Base-by-base conservation (phyloP, 2,113 vertebrate genomes). In the Oryzias curvinotus region DNA sequence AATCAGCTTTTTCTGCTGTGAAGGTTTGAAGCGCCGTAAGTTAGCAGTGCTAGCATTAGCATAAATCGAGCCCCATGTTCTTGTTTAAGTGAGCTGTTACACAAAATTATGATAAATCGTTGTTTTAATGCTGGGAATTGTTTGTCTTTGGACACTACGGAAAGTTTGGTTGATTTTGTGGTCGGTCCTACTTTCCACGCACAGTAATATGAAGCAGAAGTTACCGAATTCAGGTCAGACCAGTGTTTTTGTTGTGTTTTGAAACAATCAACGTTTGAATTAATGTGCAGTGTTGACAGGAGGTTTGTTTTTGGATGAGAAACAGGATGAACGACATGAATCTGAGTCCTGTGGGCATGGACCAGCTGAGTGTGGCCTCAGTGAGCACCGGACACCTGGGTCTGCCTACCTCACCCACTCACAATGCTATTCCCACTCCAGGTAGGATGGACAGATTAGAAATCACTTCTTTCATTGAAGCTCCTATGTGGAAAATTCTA, bases 281-380 rank as follows among this genome's bases (percentile, higher is more conserved):
- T 12, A 10, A 36, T 36, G 36, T 2, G 1, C 12, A 10, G 36
- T 36, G 30, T 49, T 69, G 14, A 28, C 45, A 47, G 7, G 17
- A 16, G 16, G 44, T 19, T 48, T 19, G 10, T 12, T 46, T 47
- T 5, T 7, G 16, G n/a, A 4, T 16, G 36, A 36, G 12, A 36
- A 36, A 14, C 67, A 99, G 96, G 80, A 99, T 99, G 97, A 99
- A 99, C 85, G 96, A 99, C 73, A 95, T 98, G 93, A 98, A 96
- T 89, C 87, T 99, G 82, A 98, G 94, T 84, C 92, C 95, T 28
- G 95, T 98, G 87, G 97, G 97, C 85, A 99, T 99, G 96, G 97
- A 99, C 87, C 96, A 97, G 89, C 93, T 99, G 83, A 94, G 93
- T 65, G 93, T 96, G 63, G 91, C 96, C 65, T 94, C 96, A 12